Base-by-base conservation (phyloP, 2,888 invertebrate species). In the Pyralis farinalis region DNA sequence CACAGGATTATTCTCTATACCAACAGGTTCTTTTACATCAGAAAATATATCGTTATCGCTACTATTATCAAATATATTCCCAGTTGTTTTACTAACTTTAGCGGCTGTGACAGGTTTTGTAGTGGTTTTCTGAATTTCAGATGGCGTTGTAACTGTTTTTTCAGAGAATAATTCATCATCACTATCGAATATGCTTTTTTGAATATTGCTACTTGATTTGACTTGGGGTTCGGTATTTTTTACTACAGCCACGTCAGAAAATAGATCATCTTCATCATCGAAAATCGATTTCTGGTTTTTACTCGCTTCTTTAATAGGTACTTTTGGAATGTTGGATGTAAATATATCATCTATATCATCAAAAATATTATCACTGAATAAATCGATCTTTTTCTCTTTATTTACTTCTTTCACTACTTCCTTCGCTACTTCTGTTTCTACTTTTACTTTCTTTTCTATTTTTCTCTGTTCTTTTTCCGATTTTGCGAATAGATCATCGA, bases 261-360 rank as follows among this genome's bases (percentile, higher is more conserved):
- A 86, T 12, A 86, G 50, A 44, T 81, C 79, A 40, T 82, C 79
- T 32, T 71, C 70, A 43, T 80, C 82, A 51, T 79, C 78, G 36
- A 86, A 85, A 12, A 85, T 56, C 3, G 81, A 72, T 41, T 74
- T 76, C 37, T 67, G 46, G 34, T 46, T 58, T 27, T 53, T 55
- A 39, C 51, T 53, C 31, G 51, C 45, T 5, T 46, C 46, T 47
- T 68, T 63, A n/a, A 53, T 52, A 1, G 63, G 47, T 5, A 63
- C 60, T 55, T 61, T 78, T 7, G 63, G 53, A 21, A 77, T 53
- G 28, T 71, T 68, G n/a, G 62, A 72, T 6, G 75, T 69, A 46
- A 86, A 87, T 33, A 86, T 79, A 63, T 87, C 80, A 51, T 87
- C 86, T 3, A 85, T 78, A 49, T 88, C 87, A 69, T 87, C 88